These are phyloP conservation scores for Triops cancriformis DNA, from an alignment of 1,140 invertebrate species.

Conservation along the genomic window DNA sequence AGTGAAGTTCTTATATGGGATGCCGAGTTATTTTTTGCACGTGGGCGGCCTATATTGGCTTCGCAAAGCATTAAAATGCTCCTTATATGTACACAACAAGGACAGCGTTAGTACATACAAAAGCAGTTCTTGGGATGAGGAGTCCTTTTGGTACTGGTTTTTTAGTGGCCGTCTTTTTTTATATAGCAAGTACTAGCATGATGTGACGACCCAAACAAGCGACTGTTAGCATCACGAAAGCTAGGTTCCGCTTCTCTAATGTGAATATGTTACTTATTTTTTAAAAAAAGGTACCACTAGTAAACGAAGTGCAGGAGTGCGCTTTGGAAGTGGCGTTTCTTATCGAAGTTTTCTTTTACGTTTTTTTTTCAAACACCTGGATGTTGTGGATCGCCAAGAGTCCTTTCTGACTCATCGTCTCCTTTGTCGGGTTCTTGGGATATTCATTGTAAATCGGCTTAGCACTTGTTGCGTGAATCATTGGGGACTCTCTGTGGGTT, in stretches of 20 bases:
- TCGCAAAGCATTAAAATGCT: neutral
- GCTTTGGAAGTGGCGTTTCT: neutral
- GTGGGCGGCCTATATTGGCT: conserved; percentile 3
- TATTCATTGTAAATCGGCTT: neutral
- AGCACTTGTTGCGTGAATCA: neutral
- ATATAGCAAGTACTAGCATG: neutral
- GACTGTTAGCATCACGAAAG: neutral
- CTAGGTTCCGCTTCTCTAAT: neutral
- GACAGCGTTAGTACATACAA: neutral
- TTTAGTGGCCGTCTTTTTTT: neutral
- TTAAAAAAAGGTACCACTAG: neutral
- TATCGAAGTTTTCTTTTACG: neutral
- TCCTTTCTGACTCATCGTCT: neutral
- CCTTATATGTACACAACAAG: conserved; percentile 2
- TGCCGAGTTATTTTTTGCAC: neutral
- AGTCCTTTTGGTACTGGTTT: neutral
- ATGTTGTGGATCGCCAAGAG: neutral
- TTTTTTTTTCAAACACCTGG: neutral
- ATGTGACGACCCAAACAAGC: neutral
- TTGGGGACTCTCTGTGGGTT: neutral
- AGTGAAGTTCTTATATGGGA: too few species aligned
- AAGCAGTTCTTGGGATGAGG: neutral
- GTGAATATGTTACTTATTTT: too few species aligned
- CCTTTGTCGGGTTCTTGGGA: neutral
- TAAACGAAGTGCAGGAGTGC: neutral